Evolutionary conservation across 1,140 invertebrate species (phyloP).

Genomic region (Lasioglossum baleicum): DNA sequence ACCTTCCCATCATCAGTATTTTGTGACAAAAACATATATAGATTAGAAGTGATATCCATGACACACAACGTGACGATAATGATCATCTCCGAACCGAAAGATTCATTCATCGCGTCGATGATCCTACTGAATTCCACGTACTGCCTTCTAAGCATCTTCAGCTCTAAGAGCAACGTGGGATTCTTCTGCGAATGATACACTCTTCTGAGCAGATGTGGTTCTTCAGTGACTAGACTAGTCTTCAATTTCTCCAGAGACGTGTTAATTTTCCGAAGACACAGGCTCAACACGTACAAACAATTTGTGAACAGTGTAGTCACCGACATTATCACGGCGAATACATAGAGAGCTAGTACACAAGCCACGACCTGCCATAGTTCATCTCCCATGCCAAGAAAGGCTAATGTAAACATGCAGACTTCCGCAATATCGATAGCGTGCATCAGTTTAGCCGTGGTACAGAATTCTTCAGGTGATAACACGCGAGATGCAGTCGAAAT

Average conservation of each 20-base stretch:
- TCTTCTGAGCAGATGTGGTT: slow-evolving; percentile 68
- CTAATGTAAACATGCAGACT: not conserved
- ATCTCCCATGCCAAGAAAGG: slow-evolving; percentile 13
- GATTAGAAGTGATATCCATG: slow-evolving; percentile 69
- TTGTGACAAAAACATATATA: slow-evolving; percentile 65
- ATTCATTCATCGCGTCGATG: slow-evolving; percentile 59
- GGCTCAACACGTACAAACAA: slow-evolving; percentile 59
- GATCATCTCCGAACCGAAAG: slow-evolving; percentile 62
- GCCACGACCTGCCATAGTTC: not conserved
- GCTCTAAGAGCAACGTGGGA: slow-evolving; percentile 62
- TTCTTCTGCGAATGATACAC: slow-evolving; percentile 69
- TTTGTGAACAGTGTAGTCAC: slow-evolving; percentile 66
- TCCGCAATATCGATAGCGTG: slow-evolving; percentile 65
- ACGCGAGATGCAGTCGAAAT: slow-evolving; percentile 49
- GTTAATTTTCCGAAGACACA: slow-evolving; percentile 66
- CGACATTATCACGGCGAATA: slow-evolving; percentile 50
- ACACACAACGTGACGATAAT: slow-evolving; percentile 60
- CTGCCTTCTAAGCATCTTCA: slow-evolving; percentile 63
- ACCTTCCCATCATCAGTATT: slow-evolving; percentile 2
- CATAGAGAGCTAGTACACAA: slow-evolving; percentile 40
- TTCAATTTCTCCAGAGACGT: slow-evolving; percentile 56
- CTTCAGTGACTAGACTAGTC: slow-evolving; percentile 52
- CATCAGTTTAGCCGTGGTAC: slow-evolving; percentile 48
- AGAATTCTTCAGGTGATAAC: slow-evolving; percentile 51
- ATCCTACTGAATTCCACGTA: slow-evolving; percentile 67